Conservation (phyloP, 2,888 invertebrate genomes). For the Ligdia adustata region DNA sequence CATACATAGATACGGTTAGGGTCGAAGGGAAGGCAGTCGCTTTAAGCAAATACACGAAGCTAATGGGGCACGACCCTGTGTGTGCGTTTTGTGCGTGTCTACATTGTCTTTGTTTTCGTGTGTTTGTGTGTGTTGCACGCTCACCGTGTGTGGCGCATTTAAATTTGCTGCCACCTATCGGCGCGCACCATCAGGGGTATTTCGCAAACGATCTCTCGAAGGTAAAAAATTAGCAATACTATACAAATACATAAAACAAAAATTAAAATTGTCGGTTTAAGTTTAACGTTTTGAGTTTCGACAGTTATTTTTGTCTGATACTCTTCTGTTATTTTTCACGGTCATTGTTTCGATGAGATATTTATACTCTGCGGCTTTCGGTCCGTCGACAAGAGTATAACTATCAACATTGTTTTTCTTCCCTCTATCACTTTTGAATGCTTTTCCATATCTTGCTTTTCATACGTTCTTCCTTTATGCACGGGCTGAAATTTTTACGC, state of each 20-base stretch:
- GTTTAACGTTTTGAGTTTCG: constrained; percentile 62
- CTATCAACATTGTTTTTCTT: constrained; percentile 67
- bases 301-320: constrained; percentile 58
- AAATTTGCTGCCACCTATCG: constrained; percentile 78
- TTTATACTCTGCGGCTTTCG: constrained; percentile 56
- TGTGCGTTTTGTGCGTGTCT: constrained; percentile 83
- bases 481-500: constrained; percentile 80
- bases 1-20: constrained; percentile 36
- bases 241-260: constrained; percentile 65
- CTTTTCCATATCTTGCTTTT: constrained; percentile 81
- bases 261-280: constrained; percentile 67
- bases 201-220: constrained; percentile 98
- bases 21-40: constrained; percentile 48
- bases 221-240: constrained; percentile 88
- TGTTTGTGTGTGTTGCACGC: constrained; percentile 85
- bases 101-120: constrained; percentile 84
- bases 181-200: constrained; percentile 90
- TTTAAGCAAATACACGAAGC: constrained; percentile 82
- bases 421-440: constrained; percentile 77
- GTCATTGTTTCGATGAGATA: constrained; percentile 65
- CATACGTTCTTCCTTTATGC: constrained; percentile 79
- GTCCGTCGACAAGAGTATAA: constrained; percentile 57
- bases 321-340: constrained; percentile 59
- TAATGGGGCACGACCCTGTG: constrained; percentile 74
- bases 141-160: constrained; percentile 83